Percentiles rank a stretch among this genome's conserved stretches.
These are phyloP conservation scores for Diaphora mendica DNA, from an alignment of 2,888 invertebrate species.

Conservation along the genomic window DNA sequence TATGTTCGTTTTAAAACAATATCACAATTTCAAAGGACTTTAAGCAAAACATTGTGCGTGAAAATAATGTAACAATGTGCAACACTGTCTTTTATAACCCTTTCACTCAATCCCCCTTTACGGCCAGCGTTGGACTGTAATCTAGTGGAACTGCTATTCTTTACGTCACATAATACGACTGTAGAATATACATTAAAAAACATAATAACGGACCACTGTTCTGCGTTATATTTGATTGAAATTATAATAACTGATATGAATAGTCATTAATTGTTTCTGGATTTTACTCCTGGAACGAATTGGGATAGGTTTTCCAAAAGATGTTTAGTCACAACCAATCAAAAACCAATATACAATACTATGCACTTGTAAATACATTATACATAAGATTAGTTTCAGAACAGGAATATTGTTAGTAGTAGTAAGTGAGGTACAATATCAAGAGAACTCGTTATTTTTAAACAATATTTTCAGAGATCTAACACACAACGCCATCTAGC, in stretches of 20 bases:
- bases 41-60: slow-evolving; percentile 1
- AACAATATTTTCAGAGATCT: too few species aligned
- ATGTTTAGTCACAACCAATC: too few species aligned
- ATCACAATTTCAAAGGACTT: background rate
- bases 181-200: background rate
- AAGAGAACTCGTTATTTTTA: too few species aligned
- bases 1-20: background rate
- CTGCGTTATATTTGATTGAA: background rate
- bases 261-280: background rate
- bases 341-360: too few species aligned
- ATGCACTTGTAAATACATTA: too few species aligned
- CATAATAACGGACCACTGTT: background rate
- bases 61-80: slow-evolving; percentile 10
- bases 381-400: too few species aligned
- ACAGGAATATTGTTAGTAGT: too few species aligned
- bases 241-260: background rate
- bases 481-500: too few species aligned
- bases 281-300: too few species aligned
- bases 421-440: too few species aligned
- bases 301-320: too few species aligned
- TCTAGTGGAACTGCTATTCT: background rate
- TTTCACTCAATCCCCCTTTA: slow-evolving; percentile 16
- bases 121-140: slow-evolving; percentile 13
- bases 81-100: slow-evolving; percentile 23
- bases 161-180: background rate